Conservation (phyloP, 2,113 vertebrate species). For the Gallinago jamesoni region DNA sequence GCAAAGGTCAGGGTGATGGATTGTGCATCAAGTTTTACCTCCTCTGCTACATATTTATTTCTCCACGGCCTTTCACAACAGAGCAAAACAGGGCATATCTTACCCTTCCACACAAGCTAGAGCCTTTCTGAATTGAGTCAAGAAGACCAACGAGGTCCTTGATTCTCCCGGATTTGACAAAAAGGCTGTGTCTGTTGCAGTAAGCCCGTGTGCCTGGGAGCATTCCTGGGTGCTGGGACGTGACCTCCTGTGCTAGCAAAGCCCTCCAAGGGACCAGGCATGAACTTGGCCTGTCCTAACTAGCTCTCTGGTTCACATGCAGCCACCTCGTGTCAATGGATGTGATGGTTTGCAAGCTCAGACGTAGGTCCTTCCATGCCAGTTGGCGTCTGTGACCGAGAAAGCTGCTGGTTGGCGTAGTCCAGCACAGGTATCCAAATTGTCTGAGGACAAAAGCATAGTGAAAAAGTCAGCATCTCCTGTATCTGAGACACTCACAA, state of each 20-base stretch:
- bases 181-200: background rate
- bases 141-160: background rate
- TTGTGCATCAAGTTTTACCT: background rate
- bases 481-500: background rate
- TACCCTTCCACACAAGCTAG: background rate
- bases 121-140: background rate
- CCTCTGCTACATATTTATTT: background rate
- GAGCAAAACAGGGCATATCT: background rate
- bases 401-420: background rate
- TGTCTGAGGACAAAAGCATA: background rate
- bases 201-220: background rate
- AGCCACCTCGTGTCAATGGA: rapidly evolving
- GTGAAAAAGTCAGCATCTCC: background rate
- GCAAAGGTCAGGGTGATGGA: slow-evolving; percentile 13
- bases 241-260: background rate
- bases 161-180: background rate
- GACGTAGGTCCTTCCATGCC: background rate
- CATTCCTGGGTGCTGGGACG: background rate
- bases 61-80: background rate
- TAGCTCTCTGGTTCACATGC: background rate
- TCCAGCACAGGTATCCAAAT: background rate
- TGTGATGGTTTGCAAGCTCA: rapidly evolving
- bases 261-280: background rate
- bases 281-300: background rate
- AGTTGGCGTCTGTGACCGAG: background rate